phyloP scores from a whole-genome alignment of 1,140 invertebrate genomes.

The Ostrea denselamellosa region DNA sequence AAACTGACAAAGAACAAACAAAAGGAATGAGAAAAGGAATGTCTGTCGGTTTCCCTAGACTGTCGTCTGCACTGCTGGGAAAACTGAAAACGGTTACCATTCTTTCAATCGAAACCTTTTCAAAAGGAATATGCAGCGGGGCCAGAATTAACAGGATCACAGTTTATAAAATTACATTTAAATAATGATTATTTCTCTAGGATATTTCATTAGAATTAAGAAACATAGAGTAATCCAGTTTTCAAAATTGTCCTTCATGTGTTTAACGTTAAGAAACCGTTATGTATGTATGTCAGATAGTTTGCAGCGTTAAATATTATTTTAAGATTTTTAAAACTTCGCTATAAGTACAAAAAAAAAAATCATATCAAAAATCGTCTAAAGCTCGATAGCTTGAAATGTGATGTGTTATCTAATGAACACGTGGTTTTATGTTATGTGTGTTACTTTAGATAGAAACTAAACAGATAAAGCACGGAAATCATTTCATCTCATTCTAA shows the following conservation, averaged over 20 bases:
- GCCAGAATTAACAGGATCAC: too few relatives aligned
- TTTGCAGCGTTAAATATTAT: background rate
- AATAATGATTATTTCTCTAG: too few relatives aligned
- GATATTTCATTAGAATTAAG: too few relatives aligned
- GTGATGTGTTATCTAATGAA: background rate
- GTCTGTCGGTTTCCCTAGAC: background rate
- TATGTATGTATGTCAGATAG: background rate
- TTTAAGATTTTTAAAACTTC: background rate
- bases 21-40: background rate
- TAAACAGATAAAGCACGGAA: background rate
- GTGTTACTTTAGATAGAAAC: conserved; percentile 11
- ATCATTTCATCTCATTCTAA: background rate
- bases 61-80: background rate
- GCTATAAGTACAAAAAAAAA: background rate
- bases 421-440: background rate
- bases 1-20: background rate
- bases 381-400: background rate
- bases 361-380: background rate
- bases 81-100: background rate
- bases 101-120: background rate
- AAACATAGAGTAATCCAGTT: too few relatives aligned
- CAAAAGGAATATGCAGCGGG: too few relatives aligned
- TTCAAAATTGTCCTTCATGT: too few relatives aligned
- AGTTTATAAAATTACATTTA: too few relatives aligned
- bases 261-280: too few relatives aligned